Evolutionary conservation across 2,113 vertebrate species (phyloP), one percentile per base, ranked within the genome.

Genomic region (Xerus inauris): DNA sequence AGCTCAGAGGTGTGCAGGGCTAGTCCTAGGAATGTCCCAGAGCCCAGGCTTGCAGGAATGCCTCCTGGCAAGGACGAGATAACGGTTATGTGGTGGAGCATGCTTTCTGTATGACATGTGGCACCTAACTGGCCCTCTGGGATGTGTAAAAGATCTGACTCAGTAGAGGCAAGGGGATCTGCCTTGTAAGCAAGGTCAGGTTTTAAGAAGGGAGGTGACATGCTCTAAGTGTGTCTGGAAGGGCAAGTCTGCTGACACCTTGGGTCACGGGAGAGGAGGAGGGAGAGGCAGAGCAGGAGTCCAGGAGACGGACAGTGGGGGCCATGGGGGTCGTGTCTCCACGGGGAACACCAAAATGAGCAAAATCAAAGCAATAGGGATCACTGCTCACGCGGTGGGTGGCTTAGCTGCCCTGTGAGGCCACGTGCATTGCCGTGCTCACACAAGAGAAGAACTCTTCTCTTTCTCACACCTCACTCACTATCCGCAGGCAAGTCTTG

Each of bases 21-120:
- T 77, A 38, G 30, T 24, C 14, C 38, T n/a, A 9, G 40, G 11
- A 51, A 51, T 13, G 49, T 4, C 49, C 12, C 49, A 14, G 49
- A 10, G 1, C 11, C 26, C 71, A 12, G 16, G 3, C 22, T 51
- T 77, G 42, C 28, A 26, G 42, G 6, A 2, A 26, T 19, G 49
- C 11, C 3, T 6, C 8, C 13, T 30, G 10, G 5, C 4, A 45
- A 24, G 12, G 24, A 59, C 7, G 24, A 40, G 35, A 49, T 12
- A 12, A 12, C 1, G 42, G 13, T 6, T 19, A 4, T 2, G 2
- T 10, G 19, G 8, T 6, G 42, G 1, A 9, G 57, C 3, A 5
- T 7, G 1, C 12, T 11, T n/a, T 49, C 17, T 6, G 20, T 14
- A 40, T 5, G 26, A 24, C 1, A 38, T 35, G 30, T 32, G 24